Evolutionary conservation across 1,140 invertebrate species (phyloP).

Genomic region (Heliconius hermathena): DNA sequence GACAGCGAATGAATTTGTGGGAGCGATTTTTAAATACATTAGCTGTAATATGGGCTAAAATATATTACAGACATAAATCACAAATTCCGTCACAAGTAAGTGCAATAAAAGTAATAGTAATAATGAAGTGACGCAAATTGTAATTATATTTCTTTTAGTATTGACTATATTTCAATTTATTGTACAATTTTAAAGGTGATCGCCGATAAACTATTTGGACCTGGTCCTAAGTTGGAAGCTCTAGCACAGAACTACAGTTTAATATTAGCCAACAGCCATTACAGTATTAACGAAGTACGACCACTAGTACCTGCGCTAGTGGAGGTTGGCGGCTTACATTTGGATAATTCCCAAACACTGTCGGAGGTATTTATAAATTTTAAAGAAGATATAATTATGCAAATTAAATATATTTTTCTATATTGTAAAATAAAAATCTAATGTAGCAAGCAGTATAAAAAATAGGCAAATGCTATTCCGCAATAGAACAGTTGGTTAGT

Average conservation of each 20-base stretch:
- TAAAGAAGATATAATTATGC: neutral
- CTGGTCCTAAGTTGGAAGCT: slow-evolving; percentile 76
- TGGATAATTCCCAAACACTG: slow-evolving; percentile 69
- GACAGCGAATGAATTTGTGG: slow-evolving; percentile 83
- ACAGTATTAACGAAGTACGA: slow-evolving; percentile 83
- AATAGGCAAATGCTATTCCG: no score
- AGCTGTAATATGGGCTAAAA: slow-evolving; percentile 64
- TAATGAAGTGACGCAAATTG: neutral
- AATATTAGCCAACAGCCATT: slow-evolving; percentile 84
- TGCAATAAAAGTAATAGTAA: neutral
- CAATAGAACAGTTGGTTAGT: no score
- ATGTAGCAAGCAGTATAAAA: neutral
- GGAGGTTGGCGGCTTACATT: slow-evolving; percentile 83
- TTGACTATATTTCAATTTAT: neutral
- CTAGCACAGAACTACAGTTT: slow-evolving; percentile 83
- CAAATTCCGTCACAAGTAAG: slow-evolving; percentile 71
- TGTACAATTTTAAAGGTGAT: slow-evolving; percentile 47
- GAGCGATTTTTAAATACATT: slow-evolving; percentile 83
- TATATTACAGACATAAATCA: slow-evolving; percentile 66
- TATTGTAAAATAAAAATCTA: neutral
- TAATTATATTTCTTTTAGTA: neutral
- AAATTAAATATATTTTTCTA: neutral
- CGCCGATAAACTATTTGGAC: slow-evolving; percentile 75
- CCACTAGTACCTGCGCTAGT: slow-evolving; percentile 83
- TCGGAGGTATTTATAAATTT: slow-evolving; percentile 55